phyloP scores from a whole-genome alignment of 2,888 invertebrate genomes.

The Coremacera marginata region DNA sequence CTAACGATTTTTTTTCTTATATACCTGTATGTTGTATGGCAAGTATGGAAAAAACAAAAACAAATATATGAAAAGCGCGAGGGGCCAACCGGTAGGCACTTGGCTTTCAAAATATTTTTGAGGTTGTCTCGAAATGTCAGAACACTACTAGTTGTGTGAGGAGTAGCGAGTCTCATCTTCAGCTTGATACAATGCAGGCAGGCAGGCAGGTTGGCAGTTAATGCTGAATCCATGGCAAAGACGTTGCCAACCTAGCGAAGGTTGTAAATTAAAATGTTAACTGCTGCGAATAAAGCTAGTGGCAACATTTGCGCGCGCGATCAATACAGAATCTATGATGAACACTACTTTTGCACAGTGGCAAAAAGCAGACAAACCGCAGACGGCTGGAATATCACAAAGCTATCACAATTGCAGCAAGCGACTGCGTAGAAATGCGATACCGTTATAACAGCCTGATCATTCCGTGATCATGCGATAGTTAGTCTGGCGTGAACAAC shows the following conservation, averaged over 20 bases:
- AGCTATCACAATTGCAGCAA: not conserved
- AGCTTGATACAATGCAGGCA: not conserved
- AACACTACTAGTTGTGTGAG: not conserved
- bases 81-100: not conserved
- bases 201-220: not conserved
- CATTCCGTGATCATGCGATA: not conserved
- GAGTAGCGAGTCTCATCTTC: not conserved
- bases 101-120: conserved; percentile 5
- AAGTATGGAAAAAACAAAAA: no score
- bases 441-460: not conserved
- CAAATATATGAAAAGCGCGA: not conserved
- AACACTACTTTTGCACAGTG: not conserved
- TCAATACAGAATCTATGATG: not conserved
- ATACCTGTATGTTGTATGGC: no score
- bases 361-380: not conserved
- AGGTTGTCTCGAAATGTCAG: conserved; percentile 24
- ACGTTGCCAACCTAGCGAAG: not conserved
- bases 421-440: not conserved
- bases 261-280: conserved; percentile 18
- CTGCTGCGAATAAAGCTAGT: not conserved
- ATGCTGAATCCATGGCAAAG: not conserved
- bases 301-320: not conserved
- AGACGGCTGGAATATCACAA: not conserved
- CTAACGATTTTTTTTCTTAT: no score
- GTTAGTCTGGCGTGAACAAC: not conserved